Evolutionary conservation across 35 echinoderm and acorn worm species (phyloP).

Genomic region (Ophiothrix spiculata): DNA sequence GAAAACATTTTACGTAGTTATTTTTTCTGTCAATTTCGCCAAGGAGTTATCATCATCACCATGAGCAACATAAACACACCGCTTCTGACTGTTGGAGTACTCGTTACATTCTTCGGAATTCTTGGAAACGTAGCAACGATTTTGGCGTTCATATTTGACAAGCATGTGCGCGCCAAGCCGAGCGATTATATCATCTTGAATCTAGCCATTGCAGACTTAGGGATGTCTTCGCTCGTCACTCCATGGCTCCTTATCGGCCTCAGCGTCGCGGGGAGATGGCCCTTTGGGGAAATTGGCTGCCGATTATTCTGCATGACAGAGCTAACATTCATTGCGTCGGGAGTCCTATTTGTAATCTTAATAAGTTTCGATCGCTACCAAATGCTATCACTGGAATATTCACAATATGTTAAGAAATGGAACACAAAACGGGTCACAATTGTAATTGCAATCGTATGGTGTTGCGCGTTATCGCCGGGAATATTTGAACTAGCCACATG

Average conservation of each 20-base stretch:
- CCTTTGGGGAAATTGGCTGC: not conserved
- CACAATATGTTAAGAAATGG: not conserved
- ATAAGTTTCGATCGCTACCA: not conserved
- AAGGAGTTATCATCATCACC: no score
- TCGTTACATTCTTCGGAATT: not conserved
- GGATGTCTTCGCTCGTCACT: not conserved
- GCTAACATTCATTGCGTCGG: not conserved
- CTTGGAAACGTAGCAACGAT: not conserved
- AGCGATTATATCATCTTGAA: not conserved
- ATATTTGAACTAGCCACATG: not conserved
- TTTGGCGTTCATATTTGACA: not conserved
- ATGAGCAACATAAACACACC: no score
- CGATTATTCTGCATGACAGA: not conserved
- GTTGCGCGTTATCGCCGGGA: not conserved
- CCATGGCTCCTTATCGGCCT: not conserved
- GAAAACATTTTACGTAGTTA: no score
- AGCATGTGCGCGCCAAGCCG: not conserved
- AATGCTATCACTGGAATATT: not conserved
- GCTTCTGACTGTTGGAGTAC: no score
- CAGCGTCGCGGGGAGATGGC: not conserved
- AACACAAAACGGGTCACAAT: not conserved
- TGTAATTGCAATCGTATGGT: not conserved
- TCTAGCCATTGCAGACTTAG: not conserved
- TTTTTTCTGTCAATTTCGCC: no score
- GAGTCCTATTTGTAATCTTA: not conserved